A percentile compares a stretch with the other conserved stretches of the same genome.
These are phyloP conservation scores for Amiota minor DNA, from an alignment of 2,888 invertebrate genomes.

Conservation along the genomic window DNA sequence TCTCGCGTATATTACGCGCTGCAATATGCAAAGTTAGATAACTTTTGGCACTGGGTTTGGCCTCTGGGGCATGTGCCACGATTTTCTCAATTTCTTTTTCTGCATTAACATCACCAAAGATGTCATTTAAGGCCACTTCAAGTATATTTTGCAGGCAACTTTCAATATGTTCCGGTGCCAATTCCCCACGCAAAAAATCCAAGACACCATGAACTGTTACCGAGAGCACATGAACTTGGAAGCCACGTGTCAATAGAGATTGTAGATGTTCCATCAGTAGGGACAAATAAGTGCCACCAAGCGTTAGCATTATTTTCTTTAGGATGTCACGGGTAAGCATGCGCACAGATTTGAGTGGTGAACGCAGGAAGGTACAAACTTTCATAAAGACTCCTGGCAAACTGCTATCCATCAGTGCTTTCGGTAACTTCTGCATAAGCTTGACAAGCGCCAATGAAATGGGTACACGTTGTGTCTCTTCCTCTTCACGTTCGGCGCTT, in stretches of 20 bases:
- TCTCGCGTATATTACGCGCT: constrained; percentile 84
- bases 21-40: constrained; percentile 88
- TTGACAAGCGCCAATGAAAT: constrained; percentile 95
- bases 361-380: constrained; percentile 91
- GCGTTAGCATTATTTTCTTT: constrained; percentile 88
- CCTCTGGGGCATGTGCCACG: constrained; percentile 85
- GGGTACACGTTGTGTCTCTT: constrained; percentile 91
- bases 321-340: constrained; percentile 90
- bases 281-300: constrained; percentile 88
- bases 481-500: constrained; percentile 85
- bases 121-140: constrained; percentile 88
- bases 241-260: constrained; percentile 87
- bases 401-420: constrained; percentile 82
- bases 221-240: constrained; percentile 93
- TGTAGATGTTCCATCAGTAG: constrained; percentile 87
- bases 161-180: constrained; percentile 86
- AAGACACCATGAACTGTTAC: constrained; percentile 91
- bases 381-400: constrained; percentile 91
- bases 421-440: constrained; percentile 88
- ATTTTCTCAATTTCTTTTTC: constrained; percentile 94
- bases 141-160: constrained; percentile 83
- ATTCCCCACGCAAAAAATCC: constrained; percentile 80
- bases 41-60: constrained; percentile 87
- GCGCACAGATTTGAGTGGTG: constrained; percentile 89
- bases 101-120: constrained; percentile 90